phyloP scores from a whole-genome alignment of 2,113 vertebrate genomes.

The Oceanites oceanicus region DNA sequence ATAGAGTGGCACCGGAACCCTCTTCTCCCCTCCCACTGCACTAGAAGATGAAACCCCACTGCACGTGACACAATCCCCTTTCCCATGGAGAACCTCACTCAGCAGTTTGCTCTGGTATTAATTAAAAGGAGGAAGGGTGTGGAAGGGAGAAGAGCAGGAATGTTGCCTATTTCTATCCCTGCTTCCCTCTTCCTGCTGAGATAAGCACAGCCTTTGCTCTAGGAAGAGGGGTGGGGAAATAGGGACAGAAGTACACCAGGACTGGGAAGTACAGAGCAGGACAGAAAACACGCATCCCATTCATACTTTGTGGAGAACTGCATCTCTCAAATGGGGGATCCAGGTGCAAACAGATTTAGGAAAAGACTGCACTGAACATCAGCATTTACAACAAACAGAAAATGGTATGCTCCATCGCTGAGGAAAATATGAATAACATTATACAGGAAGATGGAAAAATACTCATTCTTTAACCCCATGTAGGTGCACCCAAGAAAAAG shows the following conservation, averaged over 20 bases:
- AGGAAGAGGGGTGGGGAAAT: not conserved
- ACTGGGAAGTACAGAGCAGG: not conserved
- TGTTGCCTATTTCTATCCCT: not conserved
- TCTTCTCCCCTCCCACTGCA: not conserved
- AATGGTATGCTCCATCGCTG: fast-evolving
- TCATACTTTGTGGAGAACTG: not conserved
- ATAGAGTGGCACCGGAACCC: not conserved
- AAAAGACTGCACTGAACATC: not conserved
- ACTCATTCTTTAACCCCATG: not conserved
- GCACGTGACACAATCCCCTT: not conserved
- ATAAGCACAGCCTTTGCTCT: not conserved
- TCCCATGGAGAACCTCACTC: not conserved
- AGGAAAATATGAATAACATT: not conserved
- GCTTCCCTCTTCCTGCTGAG: not conserved
- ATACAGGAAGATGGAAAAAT: not conserved
- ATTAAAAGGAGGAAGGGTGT: not conserved
- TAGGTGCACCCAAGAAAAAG: not conserved
- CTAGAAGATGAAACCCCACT: not conserved
- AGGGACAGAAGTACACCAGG: not conserved
- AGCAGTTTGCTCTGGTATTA: not conserved
- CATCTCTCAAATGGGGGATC: not conserved
- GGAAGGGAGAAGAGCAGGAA: not conserved
- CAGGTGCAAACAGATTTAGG: not conserved
- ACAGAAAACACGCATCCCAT: not conserved
- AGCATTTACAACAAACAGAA: not conserved